Conservation (phyloP, 1,140 invertebrate species). For the Trigoniulus corallinus region DNA sequence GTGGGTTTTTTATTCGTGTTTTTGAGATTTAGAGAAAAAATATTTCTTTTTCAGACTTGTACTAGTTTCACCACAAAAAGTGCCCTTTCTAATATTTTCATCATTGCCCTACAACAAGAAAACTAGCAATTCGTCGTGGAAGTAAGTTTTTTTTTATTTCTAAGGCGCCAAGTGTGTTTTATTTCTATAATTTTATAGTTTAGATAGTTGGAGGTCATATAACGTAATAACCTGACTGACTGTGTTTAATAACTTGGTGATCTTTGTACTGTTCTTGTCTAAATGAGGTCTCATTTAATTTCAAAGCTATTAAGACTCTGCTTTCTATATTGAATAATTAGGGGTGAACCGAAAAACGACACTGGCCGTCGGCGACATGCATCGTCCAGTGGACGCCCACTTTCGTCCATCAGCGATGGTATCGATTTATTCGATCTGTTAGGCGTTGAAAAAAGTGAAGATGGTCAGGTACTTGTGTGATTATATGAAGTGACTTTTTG, state of each 20-base stretch:
- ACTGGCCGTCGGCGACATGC: constrained; percentile 49
- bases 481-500: neutral
- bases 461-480: constrained; percentile 47
- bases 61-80: constrained; percentile 45
- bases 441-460: constrained; percentile 60
- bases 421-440: constrained; percentile 68
- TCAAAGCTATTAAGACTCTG: too few relatives aligned
- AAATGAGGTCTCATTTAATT: too few relatives aligned
- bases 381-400: constrained; percentile 57
- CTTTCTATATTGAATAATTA: too few relatives aligned
- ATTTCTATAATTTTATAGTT: too few relatives aligned
- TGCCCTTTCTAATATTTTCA: constrained; percentile 66
- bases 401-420: constrained; percentile 66
- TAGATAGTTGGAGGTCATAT: too few relatives aligned
- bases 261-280: too few relatives aligned
- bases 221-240: too few relatives aligned
- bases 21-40: too few relatives aligned
- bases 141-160: constrained; percentile 29
- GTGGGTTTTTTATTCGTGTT: too few relatives aligned
- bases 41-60: constrained; percentile 34
- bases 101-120: constrained; percentile 55
- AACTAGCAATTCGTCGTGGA: constrained; percentile 35
- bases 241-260: too few relatives aligned
- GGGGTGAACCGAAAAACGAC: constrained; percentile 52
- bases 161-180: too few relatives aligned